phyloP scores from a whole-genome alignment of 2,797 vertebrate genomes.

The Myoxocephalus aenaeus region DNA sequence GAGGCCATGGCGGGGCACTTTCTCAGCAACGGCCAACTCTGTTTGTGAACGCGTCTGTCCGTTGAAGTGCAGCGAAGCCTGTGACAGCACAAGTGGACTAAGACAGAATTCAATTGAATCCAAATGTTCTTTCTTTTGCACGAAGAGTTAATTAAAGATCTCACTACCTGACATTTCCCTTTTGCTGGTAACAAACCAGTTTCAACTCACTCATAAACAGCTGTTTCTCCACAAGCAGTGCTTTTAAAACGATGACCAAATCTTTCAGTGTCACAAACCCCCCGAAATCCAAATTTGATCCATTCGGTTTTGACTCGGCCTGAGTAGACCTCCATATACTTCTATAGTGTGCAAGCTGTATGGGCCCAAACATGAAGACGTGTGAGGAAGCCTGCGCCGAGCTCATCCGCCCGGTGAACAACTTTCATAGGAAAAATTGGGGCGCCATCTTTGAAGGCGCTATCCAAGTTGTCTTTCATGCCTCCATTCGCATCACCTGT shows the following conservation, averaged over 20 bases:
- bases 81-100: background rate
- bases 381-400: background rate
- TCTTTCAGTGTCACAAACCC: background rate
- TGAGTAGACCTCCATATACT: background rate
- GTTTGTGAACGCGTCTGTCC: background rate
- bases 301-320: no score
- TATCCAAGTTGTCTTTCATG: background rate
- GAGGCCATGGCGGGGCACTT: constrained; percentile 4
- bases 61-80: background rate
- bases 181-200: background rate
- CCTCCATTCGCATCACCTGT: background rate
- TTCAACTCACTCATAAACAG: background rate
- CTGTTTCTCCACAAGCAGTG: background rate
- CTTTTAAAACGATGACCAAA: background rate
- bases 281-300: no score
- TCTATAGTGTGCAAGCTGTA: background rate
- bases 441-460: background rate
- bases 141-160: background rate
- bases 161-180: background rate
- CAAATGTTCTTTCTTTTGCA: background rate
- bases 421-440: background rate
- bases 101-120: background rate
- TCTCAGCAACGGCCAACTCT: constrained; percentile 17
- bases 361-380: background rate
- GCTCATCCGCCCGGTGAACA: background rate